Percentiles rank a stretch among this genome's conserved stretches.
Evolutionary conservation across 1,140 invertebrate genomes (phyloP).

Genomic region (Magallana gigas): DNA sequence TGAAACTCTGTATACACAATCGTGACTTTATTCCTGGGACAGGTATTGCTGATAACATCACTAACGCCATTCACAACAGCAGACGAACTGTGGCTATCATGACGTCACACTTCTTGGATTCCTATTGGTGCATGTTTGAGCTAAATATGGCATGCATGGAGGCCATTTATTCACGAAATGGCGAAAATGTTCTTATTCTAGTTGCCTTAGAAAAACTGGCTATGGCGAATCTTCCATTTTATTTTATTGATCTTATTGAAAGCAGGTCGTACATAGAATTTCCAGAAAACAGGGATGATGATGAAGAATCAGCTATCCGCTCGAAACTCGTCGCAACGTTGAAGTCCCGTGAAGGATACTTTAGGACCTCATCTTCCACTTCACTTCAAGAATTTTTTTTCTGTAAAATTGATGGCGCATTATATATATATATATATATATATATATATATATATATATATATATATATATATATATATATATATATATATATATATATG

Average conservation of each 20-base stretch:
- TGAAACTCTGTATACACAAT: conserved; percentile 64
- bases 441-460: no score
- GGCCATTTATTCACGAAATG: conserved; percentile 55
- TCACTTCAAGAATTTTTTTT: no score
- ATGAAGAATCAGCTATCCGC: neutral
- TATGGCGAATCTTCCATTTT: conserved; percentile 50
- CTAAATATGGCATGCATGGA: conserved; percentile 79
- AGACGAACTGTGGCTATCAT: neutral
- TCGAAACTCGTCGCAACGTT: neutral
- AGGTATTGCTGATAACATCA: no score
- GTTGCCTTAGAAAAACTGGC: conserved; percentile 47
- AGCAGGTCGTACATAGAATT: conserved; percentile 60
- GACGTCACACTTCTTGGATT: conserved; percentile 76
- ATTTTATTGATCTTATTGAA: conserved; percentile 60
- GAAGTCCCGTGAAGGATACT: neutral
- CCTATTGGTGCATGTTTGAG: conserved; percentile 86
- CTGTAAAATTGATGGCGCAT: no score
- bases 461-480: no score
- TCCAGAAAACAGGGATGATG: conserved; percentile 39
- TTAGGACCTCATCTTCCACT: neutral
- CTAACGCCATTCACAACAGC: no score
- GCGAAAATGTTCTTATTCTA: conserved; percentile 41
- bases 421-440: no score
- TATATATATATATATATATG: no score
- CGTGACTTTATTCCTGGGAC: no score